Evolutionary conservation across 2,888 invertebrate species (phyloP).

Genomic region (Synanthedon tipuliformis): DNA sequence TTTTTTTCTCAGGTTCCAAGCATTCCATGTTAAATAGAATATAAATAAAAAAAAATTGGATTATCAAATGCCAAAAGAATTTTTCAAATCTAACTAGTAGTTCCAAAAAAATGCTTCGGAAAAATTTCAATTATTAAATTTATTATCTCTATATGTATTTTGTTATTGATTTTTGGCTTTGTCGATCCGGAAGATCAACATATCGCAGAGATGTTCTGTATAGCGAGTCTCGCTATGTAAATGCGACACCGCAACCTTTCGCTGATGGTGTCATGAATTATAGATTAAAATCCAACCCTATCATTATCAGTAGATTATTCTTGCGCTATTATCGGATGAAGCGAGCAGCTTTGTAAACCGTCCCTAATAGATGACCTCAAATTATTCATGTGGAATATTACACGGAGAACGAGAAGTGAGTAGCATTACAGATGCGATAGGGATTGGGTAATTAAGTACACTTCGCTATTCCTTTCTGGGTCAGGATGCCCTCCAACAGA

Average conservation of each 20-base stretch:
- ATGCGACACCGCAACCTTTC: neutral
- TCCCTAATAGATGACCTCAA: slow-evolving; percentile 19
- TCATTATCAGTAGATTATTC: slow-evolving; percentile 16
- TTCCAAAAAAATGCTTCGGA: neutral
- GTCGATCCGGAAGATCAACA: neutral
- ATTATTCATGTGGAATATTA: slow-evolving; percentile 27
- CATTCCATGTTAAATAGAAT: neutral
- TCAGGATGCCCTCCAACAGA: neutral
- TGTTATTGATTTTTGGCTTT: too few relatives aligned
- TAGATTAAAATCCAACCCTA: slow-evolving; percentile 2
- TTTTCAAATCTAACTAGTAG: neutral
- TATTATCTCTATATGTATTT: too few relatives aligned
- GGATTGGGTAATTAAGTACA: slow-evolving; percentile 6
- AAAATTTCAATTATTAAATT: too few relatives aligned
- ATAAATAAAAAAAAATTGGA: neutral
- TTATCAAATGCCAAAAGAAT: neutral
- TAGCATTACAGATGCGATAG: slow-evolving; percentile 13
- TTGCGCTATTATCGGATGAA: slow-evolving; percentile 14
- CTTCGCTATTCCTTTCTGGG: neutral
- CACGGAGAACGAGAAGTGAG: slow-evolving; percentile 12
- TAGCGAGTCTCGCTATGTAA: neutral
- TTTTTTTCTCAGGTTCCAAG: too few relatives aligned
- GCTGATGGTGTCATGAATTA: slow-evolving; percentile 1
- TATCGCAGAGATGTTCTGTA: neutral
- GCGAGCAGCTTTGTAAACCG: slow-evolving; percentile 10